Evolutionary conservation across 2,888 invertebrate genomes (phyloP).

Genomic region (Nymphalis c-album): DNA sequence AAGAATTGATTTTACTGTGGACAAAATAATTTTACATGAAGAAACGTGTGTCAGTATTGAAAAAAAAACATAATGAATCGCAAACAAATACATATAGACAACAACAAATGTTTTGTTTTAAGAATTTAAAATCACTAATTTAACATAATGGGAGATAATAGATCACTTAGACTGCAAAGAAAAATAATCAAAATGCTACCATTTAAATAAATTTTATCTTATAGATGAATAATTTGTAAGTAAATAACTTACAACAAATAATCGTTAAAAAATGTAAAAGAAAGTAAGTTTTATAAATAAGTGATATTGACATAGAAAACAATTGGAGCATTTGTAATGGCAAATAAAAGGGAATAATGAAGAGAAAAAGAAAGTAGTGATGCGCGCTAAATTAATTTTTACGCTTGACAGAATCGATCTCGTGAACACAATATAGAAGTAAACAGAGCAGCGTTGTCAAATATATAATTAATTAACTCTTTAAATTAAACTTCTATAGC

Average conservation of each 20-base stretch:
- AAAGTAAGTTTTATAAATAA: conserved; percentile 37
- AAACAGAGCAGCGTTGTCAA: neutral
- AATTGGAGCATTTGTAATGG: conserved; percentile 57
- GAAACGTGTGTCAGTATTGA: neutral
- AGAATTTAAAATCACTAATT: too few species aligned
- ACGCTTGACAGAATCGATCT: conserved; percentile 50
- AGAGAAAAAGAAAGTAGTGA: conserved; percentile 52
- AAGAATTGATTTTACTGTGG: neutral
- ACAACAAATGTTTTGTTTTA: too few species aligned
- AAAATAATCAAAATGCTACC: too few species aligned
- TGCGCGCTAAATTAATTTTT: conserved; percentile 62
- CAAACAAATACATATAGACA: too few species aligned
- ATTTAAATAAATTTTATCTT: too few species aligned
- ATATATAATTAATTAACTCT: neutral
- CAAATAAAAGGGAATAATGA: conserved; percentile 43
- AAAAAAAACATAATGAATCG: too few species aligned
- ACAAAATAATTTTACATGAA: neutral
- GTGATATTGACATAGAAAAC: conserved; percentile 48
- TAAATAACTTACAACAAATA: too few species aligned
- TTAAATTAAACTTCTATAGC: neutral
- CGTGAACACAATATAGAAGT: conserved; percentile 6
- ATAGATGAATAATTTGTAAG: too few species aligned
- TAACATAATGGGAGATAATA: too few species aligned
- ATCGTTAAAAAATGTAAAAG: conserved; percentile 7
- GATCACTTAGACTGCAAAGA: neutral